Conservation (phyloP, 1,140 invertebrate species). For the Rhynchophorus ferrugineus region DNA sequence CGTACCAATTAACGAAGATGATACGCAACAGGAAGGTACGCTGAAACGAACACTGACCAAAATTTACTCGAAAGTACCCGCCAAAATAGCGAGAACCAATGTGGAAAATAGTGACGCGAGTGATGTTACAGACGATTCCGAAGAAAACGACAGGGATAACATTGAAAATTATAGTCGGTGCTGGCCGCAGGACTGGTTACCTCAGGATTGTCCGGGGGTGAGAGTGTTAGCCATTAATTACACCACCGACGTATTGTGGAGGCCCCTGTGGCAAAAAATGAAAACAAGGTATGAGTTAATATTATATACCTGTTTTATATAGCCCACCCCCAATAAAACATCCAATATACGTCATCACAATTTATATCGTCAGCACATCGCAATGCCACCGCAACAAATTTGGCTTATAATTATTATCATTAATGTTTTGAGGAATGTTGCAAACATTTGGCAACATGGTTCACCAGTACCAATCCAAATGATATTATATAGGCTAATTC, state of each 20-base stretch:
- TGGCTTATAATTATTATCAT: too few species aligned
- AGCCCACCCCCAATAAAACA: too few species aligned
- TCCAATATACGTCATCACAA: too few species aligned
- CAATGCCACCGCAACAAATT: too few species aligned
- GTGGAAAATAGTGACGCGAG: conserved; percentile 11
- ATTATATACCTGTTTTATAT: neutral
- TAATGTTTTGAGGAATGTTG: too few species aligned
- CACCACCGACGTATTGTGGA: conserved; percentile 61
- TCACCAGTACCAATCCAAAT: too few species aligned
- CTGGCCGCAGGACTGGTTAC: conserved; percentile 64
- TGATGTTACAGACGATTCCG: neutral
- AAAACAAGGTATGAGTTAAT: conserved; percentile 45
- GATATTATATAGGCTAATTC: too few species aligned
- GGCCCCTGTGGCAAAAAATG: conserved; percentile 58
- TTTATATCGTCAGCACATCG: too few species aligned
- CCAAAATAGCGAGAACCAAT: conserved; percentile 24
- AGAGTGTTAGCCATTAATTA: conserved; percentile 63
- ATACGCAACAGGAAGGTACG: conserved; percentile 3
- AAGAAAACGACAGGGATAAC: conserved; percentile 1
- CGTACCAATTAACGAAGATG: conserved; percentile 20
- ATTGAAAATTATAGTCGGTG: conserved; percentile 47
- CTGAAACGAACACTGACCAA: conserved; percentile 28
- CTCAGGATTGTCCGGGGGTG: conserved; percentile 55
- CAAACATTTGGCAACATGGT: too few species aligned
- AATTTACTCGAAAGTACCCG: conserved; percentile 22